Conservation (phyloP, 2,888 invertebrate species). For the Eupithecia abbreviata region DNA sequence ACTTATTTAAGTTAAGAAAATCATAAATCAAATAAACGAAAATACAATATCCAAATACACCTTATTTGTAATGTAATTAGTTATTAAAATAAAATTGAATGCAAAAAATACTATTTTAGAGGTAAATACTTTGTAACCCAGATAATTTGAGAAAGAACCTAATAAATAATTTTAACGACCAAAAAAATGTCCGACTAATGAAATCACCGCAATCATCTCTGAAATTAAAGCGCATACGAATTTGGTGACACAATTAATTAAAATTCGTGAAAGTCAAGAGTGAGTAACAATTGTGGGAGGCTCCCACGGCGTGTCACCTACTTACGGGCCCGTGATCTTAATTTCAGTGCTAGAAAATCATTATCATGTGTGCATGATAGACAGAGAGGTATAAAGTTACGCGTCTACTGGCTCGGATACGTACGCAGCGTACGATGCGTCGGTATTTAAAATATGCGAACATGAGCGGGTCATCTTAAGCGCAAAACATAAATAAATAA, state of each 20-base stretch:
- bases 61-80: neutral
- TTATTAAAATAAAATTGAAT: too few relatives aligned
- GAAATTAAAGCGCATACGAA: conserved; percentile 46
- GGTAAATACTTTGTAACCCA: neutral
- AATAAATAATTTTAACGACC: neutral
- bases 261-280: conserved; percentile 75
- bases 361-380: conserved; percentile 9
- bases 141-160: neutral
- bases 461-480: too few relatives aligned
- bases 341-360: conserved; percentile 35
- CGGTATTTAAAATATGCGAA: too few relatives aligned
- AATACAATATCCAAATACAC: too few relatives aligned
- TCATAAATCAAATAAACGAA: too few relatives aligned
- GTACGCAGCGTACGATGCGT: too few relatives aligned
- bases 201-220: neutral
- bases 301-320: conserved; percentile 77
- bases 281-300: conserved; percentile 66
- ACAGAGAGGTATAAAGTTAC: neutral
- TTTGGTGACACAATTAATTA: conserved; percentile 77
- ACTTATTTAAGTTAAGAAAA: too few relatives aligned
- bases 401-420: too few relatives aligned
- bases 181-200: conserved; percentile 6
- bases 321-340: conserved; percentile 67
- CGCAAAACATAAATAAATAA: too few relatives aligned
- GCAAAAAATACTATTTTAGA: too few relatives aligned